Base-by-base conservation (phyloP, 2,888 invertebrate species). In the Listrodromus nycthemerus region DNA sequence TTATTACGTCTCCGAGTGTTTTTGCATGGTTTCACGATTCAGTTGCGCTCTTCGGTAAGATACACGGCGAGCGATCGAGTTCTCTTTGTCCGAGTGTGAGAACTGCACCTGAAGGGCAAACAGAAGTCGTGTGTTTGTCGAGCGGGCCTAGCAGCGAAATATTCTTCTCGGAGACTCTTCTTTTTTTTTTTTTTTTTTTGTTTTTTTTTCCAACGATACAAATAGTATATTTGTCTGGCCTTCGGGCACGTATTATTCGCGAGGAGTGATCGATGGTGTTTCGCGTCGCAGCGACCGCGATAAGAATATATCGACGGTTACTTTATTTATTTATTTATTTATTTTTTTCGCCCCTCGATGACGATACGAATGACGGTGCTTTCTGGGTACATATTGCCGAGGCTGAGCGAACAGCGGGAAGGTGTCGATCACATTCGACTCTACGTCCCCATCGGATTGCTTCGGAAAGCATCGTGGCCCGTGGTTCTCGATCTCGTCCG, bases 71-170 rank as follows among this genome's bases (percentile, higher is more conserved):
- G 13, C 61, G 73, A 63, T 63, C 45, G 73, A 30, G 33, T 30
- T 61, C n/a, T 2, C 24, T 74, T 69, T 79, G 84, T 85, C 84
- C 67, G 83, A 82, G 80, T 89, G 88, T 89, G 90, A 89, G 89
- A 89, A 89, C 87, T 87, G 84, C 87, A 89, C 88, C 89, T 89
- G 88, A 88, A 89, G 85, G 85, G 88, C 85, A 89, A 90, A 90
- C 76, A 85, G 83, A 84, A 66, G 73, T 71, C 55, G 19, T 16
- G 66, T 67, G 58, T 76, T 75, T 76, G 76, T 70, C 76, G 65
- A 76, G 45, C 75, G 71, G 16, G 16, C 65, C 30, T 71, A 71
- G 70, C 67, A 58, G n/a, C 55, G 67, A 74, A 69, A 75, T 61
- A 75, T 80, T 80, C 63, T 73, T 30, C 61, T 41, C 27, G 24